Evolutionary conservation across 2,888 invertebrate species (phyloP).

Genomic region (Elmis aenea): DNA sequence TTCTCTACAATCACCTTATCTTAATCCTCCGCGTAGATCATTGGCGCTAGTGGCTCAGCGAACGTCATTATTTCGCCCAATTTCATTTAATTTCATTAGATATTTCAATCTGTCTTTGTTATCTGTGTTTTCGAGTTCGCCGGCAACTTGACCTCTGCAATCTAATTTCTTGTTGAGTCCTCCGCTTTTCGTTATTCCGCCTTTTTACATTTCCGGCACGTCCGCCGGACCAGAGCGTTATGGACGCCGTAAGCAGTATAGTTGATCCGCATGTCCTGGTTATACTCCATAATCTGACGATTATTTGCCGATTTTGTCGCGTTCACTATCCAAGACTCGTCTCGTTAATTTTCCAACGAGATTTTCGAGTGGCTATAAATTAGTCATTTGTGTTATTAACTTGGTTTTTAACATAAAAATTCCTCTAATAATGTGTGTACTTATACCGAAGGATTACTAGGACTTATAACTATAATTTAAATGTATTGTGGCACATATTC

Average conservation of each 20-base stretch:
- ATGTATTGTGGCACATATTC: too few species aligned
- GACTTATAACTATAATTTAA: too few species aligned
- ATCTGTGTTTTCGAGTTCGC: slow-evolving; percentile 28
- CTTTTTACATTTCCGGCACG: slow-evolving; percentile 29
- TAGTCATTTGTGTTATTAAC: too few species aligned
- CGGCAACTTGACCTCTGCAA: slow-evolving; percentile 28
- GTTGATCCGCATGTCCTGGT: slow-evolving; percentile 32
- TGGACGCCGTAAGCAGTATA: slow-evolving; percentile 21
- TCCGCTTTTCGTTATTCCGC: slow-evolving; percentile 26
- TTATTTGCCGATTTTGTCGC: slow-evolving; percentile 27
- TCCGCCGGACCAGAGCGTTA: slow-evolving; percentile 22
- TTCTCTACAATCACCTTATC: slow-evolving; percentile 23
- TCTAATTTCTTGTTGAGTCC: slow-evolving; percentile 29
- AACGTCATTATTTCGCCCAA: slow-evolving; percentile 38
- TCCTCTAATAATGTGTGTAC: too few species aligned
- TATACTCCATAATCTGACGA: slow-evolving; percentile 32
- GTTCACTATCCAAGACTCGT: slow-evolving; percentile 4
- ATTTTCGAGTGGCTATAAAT: too few species aligned
- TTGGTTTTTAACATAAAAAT: too few species aligned
- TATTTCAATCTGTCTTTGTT: slow-evolving; percentile 40
- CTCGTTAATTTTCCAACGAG: slow-evolving; percentile 10
- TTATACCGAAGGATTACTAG: too few species aligned
- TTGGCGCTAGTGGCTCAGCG: slow-evolving; percentile 21
- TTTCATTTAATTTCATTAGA: slow-evolving; percentile 42
- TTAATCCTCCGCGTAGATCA: too few species aligned